These are phyloP conservation scores for Diadema setosum DNA, from an alignment of 35 echinoderm and acorn worm species.

Conservation along the genomic window DNA sequence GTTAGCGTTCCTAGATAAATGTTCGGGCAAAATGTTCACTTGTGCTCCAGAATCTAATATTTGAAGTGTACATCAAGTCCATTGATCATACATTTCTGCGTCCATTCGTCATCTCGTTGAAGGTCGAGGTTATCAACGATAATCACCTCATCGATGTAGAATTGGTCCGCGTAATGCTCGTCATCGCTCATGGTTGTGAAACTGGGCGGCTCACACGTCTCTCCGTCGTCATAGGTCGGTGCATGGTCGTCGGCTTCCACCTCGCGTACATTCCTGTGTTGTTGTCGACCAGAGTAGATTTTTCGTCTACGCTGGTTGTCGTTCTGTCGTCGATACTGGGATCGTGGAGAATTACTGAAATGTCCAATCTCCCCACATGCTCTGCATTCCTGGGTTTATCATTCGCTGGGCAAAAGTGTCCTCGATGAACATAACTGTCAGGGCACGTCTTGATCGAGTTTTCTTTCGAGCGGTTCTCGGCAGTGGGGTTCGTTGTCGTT, in stretches of 20 bases:
- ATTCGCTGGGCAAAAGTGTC: background rate
- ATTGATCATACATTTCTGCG: background rate
- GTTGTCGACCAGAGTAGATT: too few species aligned
- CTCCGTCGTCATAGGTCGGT: background rate
- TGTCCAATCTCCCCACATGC: background rate
- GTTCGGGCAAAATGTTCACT: background rate
- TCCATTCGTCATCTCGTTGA: background rate
- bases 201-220: background rate
- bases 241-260: background rate
- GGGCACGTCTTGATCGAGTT: background rate
- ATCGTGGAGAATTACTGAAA: background rate
- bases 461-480: background rate
- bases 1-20: background rate
- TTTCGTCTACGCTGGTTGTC: too few species aligned
- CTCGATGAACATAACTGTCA: constrained; percentile 2
- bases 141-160: background rate
- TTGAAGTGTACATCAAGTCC: background rate
- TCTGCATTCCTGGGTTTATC: background rate
- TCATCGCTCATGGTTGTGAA: background rate
- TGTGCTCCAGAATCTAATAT: background rate
- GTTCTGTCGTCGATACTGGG: too few species aligned
- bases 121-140: background rate
- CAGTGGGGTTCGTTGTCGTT: background rate
- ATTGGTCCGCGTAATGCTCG: background rate
- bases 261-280: background rate